Evolutionary conservation across 2,888 invertebrate species (phyloP), one percentile per base, ranked within the genome.

Genomic region (Standfussiana lucernea): DNA sequence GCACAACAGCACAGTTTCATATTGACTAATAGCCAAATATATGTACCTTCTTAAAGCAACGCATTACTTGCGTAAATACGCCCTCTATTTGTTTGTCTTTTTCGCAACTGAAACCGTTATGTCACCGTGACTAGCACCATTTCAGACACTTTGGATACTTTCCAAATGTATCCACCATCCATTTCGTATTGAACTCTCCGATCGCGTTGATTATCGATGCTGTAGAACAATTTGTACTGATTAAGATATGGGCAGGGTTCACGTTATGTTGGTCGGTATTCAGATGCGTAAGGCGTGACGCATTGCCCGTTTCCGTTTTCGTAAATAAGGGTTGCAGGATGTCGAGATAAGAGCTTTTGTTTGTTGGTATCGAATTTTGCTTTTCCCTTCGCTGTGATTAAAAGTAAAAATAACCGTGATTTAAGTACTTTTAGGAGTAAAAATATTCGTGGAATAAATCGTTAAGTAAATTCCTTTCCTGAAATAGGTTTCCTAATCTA

Each of bases 101-200:
- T 89, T 90, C 84, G 88, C 89, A 89, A 92, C 87, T 84, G 86
- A 91, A 93, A 93, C 91, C 90, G 92, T 93, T 92, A 93, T 92
- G 93, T 94, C 92, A 93, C 92, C 84, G 91, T 89, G 90, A 93
- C 91, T 92, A 92, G 91, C 89, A 80, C 88, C 90, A 89, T 93
- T 93, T 90, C 89, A 91, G 93, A 93, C 93, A 93, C 92, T 94
- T 95, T 95, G 95, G 95, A 95, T 87, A 88, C 87, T 86, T 88
- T 95, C 95, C 95, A 95, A 95, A 92, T 93, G 87, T 89, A 86
- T 84, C 83, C 84, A 37, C 53, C 74, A 70, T 76, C 93, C 90
- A 91, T 77, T 82, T 71, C 85, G 86, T 72, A 75, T 75, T 80
- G 92, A 91, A 7, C 93, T 47, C 84, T 83, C 82, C 79, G 80